Conservation (phyloP, 2,797 vertebrate genomes). For the Schizothorax lantsangensis region DNA sequence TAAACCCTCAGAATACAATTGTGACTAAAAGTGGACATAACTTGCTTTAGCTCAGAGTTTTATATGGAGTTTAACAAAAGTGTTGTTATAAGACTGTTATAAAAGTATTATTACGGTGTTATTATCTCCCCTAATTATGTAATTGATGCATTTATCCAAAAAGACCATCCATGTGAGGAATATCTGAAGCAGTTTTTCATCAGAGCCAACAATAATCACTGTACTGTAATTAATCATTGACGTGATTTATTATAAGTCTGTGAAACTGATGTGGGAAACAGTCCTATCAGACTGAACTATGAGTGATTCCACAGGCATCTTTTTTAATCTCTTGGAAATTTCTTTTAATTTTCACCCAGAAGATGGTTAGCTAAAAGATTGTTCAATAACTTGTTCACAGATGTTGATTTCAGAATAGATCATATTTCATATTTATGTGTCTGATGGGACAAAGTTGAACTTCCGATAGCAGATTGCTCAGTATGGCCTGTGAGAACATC, state of each 20-base stretch:
- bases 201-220: neutral
- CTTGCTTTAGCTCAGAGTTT: neutral
- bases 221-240: neutral
- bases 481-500: neutral
- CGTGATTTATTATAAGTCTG: neutral
- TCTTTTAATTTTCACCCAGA: neutral
- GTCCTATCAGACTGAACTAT: neutral
- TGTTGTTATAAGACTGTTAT: neutral
- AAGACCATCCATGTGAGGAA: neutral
- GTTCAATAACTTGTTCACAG: slow-evolving; percentile 7
- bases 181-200: neutral
- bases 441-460: neutral
- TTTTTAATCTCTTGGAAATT: neutral
- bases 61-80: neutral
- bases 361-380: neutral
- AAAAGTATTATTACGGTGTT: neutral
- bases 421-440: neutral
- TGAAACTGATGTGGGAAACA: neutral
- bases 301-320: neutral
- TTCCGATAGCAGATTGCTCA: neutral
- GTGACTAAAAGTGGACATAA: neutral
- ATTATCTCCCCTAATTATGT: neutral
- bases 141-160: neutral
- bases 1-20: no score
- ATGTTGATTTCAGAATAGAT: neutral